Conservation (phyloP, 2,888 invertebrate genomes). For the Ephialtes manifestator region DNA sequence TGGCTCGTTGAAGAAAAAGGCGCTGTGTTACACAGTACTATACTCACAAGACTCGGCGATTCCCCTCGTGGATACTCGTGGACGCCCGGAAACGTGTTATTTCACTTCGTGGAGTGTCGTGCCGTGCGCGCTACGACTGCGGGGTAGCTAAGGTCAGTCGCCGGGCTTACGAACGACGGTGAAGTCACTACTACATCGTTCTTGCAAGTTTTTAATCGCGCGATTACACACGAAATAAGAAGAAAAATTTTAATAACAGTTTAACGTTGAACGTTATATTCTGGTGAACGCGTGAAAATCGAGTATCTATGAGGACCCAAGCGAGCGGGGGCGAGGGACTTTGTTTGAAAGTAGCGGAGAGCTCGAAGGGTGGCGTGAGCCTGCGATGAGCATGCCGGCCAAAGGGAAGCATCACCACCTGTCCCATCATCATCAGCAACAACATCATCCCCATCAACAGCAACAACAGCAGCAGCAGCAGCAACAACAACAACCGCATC, state of each 20-base stretch:
- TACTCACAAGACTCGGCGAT: conserved; percentile 5
- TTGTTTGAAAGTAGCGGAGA: conserved; percentile 79
- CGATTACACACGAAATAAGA: not conserved
- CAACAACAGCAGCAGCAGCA: conserved; percentile 72
- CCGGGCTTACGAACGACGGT: conserved; percentile 37
- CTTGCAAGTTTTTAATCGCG: not conserved
- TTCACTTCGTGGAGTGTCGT: conserved; percentile 58
- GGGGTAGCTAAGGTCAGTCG: conserved; percentile 34
- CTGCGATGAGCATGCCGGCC: conserved; percentile 83
- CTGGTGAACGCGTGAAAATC: conserved; percentile 53
- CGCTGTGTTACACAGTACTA: not conserved
- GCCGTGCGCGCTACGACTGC: conserved; percentile 70
- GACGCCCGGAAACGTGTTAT: conserved; percentile 60
- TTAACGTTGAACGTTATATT: not conserved
- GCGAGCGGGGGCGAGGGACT: conserved; percentile 76
- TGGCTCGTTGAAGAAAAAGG: conserved; percentile 12
- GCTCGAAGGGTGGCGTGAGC: conserved; percentile 77
- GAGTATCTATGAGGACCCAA: conserved; percentile 82
- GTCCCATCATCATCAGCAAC: conserved; percentile 78
- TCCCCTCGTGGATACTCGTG: conserved; percentile 41
- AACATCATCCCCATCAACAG: conserved; percentile 73
- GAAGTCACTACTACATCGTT: conserved; percentile 5
- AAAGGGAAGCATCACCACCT: conserved; percentile 82
- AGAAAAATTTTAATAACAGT: too few relatives aligned
- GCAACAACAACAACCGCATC: conserved; percentile 74